phyloP scores from a whole-genome alignment of 1,140 invertebrate genomes.

The Homarus americanus region DNA sequence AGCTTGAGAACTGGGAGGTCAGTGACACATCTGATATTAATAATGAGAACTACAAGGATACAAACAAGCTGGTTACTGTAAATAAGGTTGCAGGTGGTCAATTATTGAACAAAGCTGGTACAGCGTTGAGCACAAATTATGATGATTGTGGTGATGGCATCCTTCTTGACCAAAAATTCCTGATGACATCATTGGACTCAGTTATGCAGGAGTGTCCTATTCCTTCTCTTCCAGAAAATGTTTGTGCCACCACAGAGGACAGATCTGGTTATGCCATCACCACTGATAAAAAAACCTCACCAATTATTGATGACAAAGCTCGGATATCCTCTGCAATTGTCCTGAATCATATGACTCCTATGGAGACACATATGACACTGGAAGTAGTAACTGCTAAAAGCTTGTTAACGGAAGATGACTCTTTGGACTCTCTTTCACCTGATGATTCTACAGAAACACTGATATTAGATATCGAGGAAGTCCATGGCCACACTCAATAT shows the following conservation, averaged over 20 bases:
- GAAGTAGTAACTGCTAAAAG: not conserved
- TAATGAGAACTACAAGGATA: not conserved
- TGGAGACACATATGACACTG: not conserved
- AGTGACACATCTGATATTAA: not conserved
- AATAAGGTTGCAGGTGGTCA: not conserved
- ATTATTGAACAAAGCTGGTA: not conserved
- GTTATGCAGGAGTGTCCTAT: not conserved
- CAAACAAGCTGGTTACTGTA: not conserved
- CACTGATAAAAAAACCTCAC: no score
- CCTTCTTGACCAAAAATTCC: not conserved
- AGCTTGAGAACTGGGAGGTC: not conserved
- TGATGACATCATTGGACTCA: not conserved
- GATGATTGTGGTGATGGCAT: not conserved
- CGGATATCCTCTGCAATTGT: not conserved
- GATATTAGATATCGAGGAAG: not conserved
- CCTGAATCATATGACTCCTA: not conserved
- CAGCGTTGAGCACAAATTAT: not conserved
- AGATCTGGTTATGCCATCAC: not conserved
- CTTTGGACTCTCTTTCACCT: not conserved
- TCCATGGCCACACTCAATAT: not conserved
- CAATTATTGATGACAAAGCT: not conserved
- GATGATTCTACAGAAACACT: not conserved
- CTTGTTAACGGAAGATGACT: not conserved
- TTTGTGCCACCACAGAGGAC: not conserved
- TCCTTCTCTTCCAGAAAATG: not conserved